Conservation (phyloP, 2,888 invertebrate species). For the Mylabris sibirica region DNA sequence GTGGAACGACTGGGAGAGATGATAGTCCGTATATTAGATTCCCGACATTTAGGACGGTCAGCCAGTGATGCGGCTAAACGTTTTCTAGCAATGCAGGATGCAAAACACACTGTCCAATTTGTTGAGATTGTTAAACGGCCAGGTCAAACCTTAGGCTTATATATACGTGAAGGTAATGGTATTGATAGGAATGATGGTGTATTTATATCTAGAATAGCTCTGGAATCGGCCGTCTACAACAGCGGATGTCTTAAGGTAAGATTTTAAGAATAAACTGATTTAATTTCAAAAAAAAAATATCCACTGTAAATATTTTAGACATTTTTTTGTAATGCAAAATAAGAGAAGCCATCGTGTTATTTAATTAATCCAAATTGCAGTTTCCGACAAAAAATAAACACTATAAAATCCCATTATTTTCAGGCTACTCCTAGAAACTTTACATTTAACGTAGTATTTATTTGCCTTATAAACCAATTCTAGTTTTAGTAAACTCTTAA, state of each 20-base stretch:
- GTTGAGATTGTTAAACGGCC: constrained; percentile 99
- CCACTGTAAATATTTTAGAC: no score
- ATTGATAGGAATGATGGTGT: constrained; percentile 94
- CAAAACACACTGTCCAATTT: constrained; percentile 75
- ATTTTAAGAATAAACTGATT: no score
- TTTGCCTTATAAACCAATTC: neutral
- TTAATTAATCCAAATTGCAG: neutral
- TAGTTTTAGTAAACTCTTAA: neutral
- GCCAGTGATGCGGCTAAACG: constrained; percentile 87
- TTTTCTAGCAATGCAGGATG: constrained; percentile 81
- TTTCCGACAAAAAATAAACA: neutral
- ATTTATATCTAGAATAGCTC: constrained; percentile 95
- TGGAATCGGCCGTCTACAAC: constrained; percentile 96
- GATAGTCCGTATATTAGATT: constrained; percentile 91
- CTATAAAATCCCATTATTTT: neutral
- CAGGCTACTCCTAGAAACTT: neutral
- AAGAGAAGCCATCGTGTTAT: no score
- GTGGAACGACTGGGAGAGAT: constrained; percentile 94
- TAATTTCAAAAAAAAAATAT: no score
- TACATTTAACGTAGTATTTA: neutral
- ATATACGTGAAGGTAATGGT: constrained; percentile 99
- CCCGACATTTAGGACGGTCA: constrained; percentile 85
- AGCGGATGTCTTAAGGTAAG: constrained; percentile 90
- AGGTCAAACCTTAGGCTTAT: constrained; percentile 96
- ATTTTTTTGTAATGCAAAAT: no score